Base-by-base conservation (phyloP, 64 coral and sea anemone genomes). In the Actinia equina region DNA sequence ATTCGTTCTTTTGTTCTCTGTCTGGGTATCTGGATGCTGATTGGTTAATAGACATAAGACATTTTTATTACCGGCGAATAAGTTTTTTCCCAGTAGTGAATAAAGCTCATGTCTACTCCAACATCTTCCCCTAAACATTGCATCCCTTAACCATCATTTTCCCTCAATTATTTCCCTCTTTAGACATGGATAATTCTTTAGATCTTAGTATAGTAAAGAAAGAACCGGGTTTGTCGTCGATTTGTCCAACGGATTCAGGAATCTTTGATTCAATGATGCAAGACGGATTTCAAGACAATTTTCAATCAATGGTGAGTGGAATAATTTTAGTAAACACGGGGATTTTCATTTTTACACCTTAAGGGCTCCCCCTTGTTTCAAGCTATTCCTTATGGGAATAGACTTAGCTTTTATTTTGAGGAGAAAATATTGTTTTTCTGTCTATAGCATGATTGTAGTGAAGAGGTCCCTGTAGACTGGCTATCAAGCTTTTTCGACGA, bases 401-500 rank as follows among this genome's bases (percentile, higher is more conserved):
- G 56, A 67, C 30, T 20, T 69, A 20, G 26, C 51, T 92, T 55
- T 70, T 23, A 88, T 77, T 88, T 88, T 41, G 44, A 10, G 37
- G 27, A 49, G 62, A 67, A 18, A 30, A 44, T 79, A 53, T 26
- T 71, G 30, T 58, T 15, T 41, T 22, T 84, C 37, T 84, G 80
- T 88, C 62, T 60, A 23, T 93, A 43, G 23, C 64, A 15, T 79
- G 88, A 90, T 22, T 57, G 61, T 59, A 92, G 62, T 65, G 94
- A 97, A 93, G 94, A 91, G 60, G 91, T 95, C 81, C 94, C 94
- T 5, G 94, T 97, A 15, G 94, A 97, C 88, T 97, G 94, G 94
- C 88, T 97, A 18, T 97, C 94, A 30, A 89, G 92, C 23, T 97
- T 97, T 85, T 97, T 97, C 26, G 94, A 97, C 46, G 94, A 97